These are phyloP conservation scores for Drosophila santomea DNA, from an alignment of 1,140 invertebrate species.

Conservation along the genomic window DNA sequence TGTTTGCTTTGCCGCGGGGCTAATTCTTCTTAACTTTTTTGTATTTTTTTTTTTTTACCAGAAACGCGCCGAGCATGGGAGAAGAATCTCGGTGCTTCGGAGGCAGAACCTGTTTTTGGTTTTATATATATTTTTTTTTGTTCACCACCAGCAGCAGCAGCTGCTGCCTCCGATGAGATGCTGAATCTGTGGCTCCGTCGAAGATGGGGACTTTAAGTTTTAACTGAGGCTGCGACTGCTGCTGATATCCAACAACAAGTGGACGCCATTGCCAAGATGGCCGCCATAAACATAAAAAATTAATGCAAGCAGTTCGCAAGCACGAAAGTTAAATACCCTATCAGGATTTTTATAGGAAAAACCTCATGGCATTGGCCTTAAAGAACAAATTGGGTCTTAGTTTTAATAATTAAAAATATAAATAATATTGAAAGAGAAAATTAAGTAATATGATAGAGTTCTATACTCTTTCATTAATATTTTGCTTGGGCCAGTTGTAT, in stretches of 20 bases:
- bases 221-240: not conserved
- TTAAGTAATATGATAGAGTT: too few species aligned
- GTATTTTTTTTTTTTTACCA: conserved; percentile 16
- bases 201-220: conserved; percentile 30
- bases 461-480: not conserved
- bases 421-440: too few species aligned
- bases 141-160: conserved; percentile 44
- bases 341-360: too few species aligned
- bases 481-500: not conserved
- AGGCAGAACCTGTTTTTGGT: conserved; percentile 48
- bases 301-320: conserved; percentile 19
- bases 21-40: conserved; percentile 62
- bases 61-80: conserved; percentile 33
- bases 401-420: too few species aligned
- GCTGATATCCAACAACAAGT: conserved; percentile 66
- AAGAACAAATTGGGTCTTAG: too few species aligned
- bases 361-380: too few species aligned
- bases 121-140: conserved; percentile 16
- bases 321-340: conserved; percentile 6
- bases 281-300: conserved; percentile 79
- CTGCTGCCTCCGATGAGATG: conserved; percentile 38
- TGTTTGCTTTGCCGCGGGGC: conserved; percentile 80
- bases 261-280: conserved; percentile 81
- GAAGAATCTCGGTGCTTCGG: conserved; percentile 45
- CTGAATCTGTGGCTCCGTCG: conserved; percentile 35